A percentile compares a stretch with the other conserved stretches of the same genome.
These are phyloP conservation scores for Pollimyrus isidori DNA, from an alignment of 2,113 vertebrate species.

Conservation along the genomic window DNA sequence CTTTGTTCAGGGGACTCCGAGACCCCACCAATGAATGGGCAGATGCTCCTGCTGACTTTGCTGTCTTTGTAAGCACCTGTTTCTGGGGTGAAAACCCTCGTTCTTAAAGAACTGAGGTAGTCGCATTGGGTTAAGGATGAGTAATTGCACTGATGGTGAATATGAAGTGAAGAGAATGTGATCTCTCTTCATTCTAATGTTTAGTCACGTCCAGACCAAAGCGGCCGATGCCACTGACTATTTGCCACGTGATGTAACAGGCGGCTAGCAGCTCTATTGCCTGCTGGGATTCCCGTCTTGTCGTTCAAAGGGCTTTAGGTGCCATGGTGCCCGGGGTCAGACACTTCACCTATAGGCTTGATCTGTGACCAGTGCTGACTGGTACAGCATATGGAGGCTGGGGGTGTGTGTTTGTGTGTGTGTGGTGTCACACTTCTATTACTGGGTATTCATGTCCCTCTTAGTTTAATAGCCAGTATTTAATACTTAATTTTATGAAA, in stretches of 20 bases:
- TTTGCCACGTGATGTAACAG: background rate
- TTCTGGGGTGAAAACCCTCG: background rate
- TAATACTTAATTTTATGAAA: background rate
- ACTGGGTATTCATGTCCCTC: background rate
- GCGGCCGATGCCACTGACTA: background rate
- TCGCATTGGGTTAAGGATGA: background rate
- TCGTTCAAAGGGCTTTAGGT: background rate
- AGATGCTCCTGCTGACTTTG: background rate
- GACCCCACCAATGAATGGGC: background rate
- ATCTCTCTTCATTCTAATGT: background rate
- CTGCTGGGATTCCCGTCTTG: background rate
- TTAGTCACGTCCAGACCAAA: background rate
- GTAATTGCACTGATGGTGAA: background rate
- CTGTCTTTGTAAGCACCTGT: background rate
- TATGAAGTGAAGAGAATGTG: background rate
- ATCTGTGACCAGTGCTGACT: background rate
- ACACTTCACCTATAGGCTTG: background rate
- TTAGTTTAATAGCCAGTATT: background rate
- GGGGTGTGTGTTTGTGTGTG: background rate
- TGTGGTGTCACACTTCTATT: background rate
- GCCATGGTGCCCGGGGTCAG: background rate
- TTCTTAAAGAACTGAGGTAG: background rate
- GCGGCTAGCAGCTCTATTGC: background rate
- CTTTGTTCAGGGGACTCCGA: constrained; percentile 15
- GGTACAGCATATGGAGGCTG: background rate